Conservation (phyloP, 2,797 vertebrate genomes). For the Enteromius mattozi region DNA sequence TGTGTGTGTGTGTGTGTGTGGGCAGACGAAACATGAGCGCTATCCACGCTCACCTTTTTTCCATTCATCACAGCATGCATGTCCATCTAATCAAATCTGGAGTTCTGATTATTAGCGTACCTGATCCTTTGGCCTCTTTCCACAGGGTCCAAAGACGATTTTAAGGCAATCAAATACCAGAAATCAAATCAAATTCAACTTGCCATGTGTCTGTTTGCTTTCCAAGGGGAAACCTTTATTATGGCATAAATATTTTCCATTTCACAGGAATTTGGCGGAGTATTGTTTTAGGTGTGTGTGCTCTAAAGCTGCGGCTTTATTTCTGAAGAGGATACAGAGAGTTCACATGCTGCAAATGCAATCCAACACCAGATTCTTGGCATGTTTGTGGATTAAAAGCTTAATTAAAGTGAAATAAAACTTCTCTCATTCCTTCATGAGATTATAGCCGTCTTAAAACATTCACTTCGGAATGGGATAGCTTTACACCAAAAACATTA, state of each 20-base stretch:
- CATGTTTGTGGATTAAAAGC: conserved; percentile 67
- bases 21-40: conserved; percentile 23
- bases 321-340: conserved; percentile 39
- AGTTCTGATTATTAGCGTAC: conserved; percentile 17
- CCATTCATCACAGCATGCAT: conserved; percentile 11
- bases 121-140: background rate
- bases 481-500: conserved; percentile 34
- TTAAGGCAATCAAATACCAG: conserved; percentile 9
- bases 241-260: conserved; percentile 27
- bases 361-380: conserved; percentile 70
- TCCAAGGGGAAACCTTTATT: background rate
- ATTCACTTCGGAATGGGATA: conserved; percentile 21
- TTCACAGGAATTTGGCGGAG: conserved; percentile 36
- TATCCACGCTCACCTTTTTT: conserved; percentile 30
- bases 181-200: conserved; percentile 13
- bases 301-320: conserved; percentile 16
- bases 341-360: conserved; percentile 62
- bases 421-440: conserved; percentile 59
- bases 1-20: conserved; percentile 62
- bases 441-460: conserved; percentile 57
- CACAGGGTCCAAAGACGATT: background rate
- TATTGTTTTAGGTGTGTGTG: conserved; percentile 34
- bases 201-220: background rate
- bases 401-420: conserved; percentile 59
- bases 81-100: conserved; percentile 14